phyloP scores from a whole-genome alignment of 2,888 invertebrate species.

The Icerya purchasi region DNA sequence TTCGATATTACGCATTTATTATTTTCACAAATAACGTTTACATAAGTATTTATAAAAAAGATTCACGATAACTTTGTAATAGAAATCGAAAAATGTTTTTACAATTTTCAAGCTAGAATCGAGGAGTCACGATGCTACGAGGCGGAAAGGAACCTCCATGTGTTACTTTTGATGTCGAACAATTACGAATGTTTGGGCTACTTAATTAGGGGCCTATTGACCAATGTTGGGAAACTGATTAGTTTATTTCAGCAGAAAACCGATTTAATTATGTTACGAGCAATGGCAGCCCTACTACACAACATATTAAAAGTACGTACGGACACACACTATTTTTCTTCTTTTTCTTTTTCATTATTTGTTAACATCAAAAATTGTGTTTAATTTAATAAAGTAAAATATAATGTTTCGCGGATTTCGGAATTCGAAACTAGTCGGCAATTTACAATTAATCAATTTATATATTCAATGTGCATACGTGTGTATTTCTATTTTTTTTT shows the following conservation, averaged over 20 bases:
- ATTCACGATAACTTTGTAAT: too few species aligned
- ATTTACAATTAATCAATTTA: too few species aligned
- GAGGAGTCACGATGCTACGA: constrained; percentile 10
- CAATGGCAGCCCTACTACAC: constrained; percentile 28
- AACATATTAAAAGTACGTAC: constrained; percentile 26
- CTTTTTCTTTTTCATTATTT: background rate
- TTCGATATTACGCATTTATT: too few species aligned
- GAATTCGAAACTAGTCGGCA: too few species aligned
- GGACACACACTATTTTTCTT: background rate
- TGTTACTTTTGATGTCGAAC: constrained; percentile 31
- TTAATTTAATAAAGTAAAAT: too few species aligned
- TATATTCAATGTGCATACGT: too few species aligned
- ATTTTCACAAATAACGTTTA: too few species aligned
- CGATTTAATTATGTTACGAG: constrained; percentile 26
- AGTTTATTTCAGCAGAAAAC: constrained; percentile 26
- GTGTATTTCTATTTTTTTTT: too few species aligned
- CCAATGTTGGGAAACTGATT: constrained; percentile 25
- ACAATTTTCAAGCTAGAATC: constrained; percentile 7
- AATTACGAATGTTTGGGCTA: constrained; percentile 35
- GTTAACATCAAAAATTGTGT: too few species aligned
- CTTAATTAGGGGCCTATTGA: constrained; percentile 29
- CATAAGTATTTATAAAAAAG: too few species aligned
- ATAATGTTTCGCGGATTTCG: too few species aligned
- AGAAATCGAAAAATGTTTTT: too few species aligned
- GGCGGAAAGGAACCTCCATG: constrained; percentile 29